phyloP scores from a whole-genome alignment of 1,140 invertebrate genomes.

The Manduca sexta region DNA sequence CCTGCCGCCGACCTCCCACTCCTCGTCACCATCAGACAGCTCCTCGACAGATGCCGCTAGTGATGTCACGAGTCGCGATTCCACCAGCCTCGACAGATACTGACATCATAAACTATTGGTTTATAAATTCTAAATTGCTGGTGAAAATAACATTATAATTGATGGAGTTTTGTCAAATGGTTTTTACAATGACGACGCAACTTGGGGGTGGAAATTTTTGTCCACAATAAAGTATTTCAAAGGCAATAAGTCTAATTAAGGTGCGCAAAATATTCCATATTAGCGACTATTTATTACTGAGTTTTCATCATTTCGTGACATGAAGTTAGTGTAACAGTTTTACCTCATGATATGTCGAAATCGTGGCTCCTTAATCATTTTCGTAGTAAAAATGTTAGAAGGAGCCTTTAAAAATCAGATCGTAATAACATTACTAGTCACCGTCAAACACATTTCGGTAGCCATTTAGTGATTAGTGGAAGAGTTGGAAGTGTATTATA shows the following conservation, averaged over 20 bases:
- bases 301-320: no score
- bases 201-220: no score
- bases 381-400: background rate
- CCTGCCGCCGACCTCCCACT: constrained; percentile 18
- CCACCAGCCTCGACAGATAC: constrained; percentile 45
- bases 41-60: constrained; percentile 59
- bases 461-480: no score
- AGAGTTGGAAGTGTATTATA: no score
- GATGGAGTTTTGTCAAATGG: no score
- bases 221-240: no score
- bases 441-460: background rate
- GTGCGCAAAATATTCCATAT: no score
- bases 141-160: no score
- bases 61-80: constrained; percentile 59
- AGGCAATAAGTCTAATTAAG: no score
- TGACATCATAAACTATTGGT: constrained; percentile 26
- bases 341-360: background rate
- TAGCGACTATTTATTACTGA: no score
- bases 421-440: constrained; percentile 2
- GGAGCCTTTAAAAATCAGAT: background rate
- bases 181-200: no score
- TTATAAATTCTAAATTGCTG: constrained; percentile 13
- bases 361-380: background rate
- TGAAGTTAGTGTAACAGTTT: background rate
- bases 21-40: constrained; percentile 75